Evolutionary conservation across 2,797 vertebrate genomes (phyloP).

Genomic region (Amphiprion clarkii): DNA sequence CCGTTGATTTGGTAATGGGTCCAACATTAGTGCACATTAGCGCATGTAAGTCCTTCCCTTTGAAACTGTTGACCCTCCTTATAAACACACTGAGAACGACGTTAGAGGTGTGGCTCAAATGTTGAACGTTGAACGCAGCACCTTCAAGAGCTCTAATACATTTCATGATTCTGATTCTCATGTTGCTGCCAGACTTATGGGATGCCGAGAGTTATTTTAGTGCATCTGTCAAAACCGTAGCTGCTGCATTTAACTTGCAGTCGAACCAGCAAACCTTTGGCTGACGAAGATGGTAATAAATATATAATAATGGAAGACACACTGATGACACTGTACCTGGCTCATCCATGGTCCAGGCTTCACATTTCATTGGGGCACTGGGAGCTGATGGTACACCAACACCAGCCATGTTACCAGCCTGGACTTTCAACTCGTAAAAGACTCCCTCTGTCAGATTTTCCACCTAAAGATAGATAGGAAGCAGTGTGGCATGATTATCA

Average conservation of each 20-base stretch:
- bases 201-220: no score
- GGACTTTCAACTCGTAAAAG: constrained; percentile 94
- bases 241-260: neutral
- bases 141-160: no score
- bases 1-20: no score
- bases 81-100: no score
- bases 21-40: no score
- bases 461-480: constrained; percentile 82
- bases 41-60: no score
- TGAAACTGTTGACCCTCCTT: no score
- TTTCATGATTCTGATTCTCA: no score
- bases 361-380: constrained; percentile 91
- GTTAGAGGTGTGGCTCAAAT: no score
- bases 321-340: constrained; percentile 84
- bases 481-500: neutral
- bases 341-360: constrained; percentile 93
- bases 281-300: neutral
- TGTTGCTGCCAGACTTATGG: no score
- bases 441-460: constrained; percentile 88
- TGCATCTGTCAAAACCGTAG: neutral
- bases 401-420: constrained; percentile 92
- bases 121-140: no score
- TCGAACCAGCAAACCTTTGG: neutral
- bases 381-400: constrained; percentile 92
- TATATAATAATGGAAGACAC: neutral